Evolutionary conservation across 2,113 vertebrate genomes (phyloP).

Genomic region (Tiliqua scincoides): DNA sequence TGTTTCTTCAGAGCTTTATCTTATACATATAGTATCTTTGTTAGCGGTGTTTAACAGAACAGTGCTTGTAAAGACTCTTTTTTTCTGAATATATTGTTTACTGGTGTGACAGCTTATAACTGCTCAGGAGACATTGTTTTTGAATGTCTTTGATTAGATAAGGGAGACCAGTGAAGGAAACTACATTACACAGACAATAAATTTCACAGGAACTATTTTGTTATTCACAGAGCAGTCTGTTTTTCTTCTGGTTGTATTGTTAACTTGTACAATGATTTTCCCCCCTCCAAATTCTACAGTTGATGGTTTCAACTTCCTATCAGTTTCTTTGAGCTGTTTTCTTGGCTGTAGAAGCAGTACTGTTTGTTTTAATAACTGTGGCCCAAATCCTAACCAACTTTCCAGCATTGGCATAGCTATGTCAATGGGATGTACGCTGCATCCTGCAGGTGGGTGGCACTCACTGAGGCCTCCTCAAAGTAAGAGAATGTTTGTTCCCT

Average conservation of each 20-base stretch:
- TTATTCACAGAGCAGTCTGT: not conserved
- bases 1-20: not conserved
- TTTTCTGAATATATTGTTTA: slow-evolving; percentile 27
- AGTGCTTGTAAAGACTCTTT: not conserved
- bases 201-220: not conserved
- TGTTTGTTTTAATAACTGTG: slow-evolving; percentile 56
- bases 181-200: not conserved
- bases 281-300: not conserved
- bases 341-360: slow-evolving; percentile 42
- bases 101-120: slow-evolving; percentile 1
- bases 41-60: slow-evolving; percentile 6
- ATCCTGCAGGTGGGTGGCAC: too few species aligned
- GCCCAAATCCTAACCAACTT: too few species aligned
- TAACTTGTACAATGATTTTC: not conserved
- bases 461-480: too few species aligned
- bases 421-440: too few species aligned
- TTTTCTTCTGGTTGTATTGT: not conserved
- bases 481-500: too few species aligned
- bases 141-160: slow-evolving; percentile 13
- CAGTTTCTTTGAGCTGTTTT: slow-evolving; percentile 52
- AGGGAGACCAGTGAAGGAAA: not conserved
- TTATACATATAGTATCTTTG: accelerated
- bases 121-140: not conserved
- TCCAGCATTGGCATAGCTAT: too few species aligned
- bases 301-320: slow-evolving; percentile 52